Base-by-base conservation (phyloP, 2,888 invertebrate species). In the Drosophila quinaria region DNA sequence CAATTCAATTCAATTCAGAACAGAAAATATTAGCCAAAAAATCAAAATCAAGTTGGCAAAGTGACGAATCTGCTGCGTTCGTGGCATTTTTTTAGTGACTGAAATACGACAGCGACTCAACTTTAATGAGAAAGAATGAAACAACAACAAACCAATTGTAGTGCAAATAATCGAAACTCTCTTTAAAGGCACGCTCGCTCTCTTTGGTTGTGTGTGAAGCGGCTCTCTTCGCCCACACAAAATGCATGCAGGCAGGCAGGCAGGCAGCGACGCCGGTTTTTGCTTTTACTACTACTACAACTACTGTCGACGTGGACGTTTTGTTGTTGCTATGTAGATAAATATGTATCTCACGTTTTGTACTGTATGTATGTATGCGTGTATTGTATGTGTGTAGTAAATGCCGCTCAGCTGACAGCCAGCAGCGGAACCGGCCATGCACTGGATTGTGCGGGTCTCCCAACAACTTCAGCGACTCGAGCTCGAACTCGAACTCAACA, bases 401-500 rank as follows among this genome's bases (percentile, higher is more conserved):
- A 70, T 74, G 69, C 70, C 86, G 83, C 88, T 88, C 83, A 84
- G 83, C 83, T 84, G 83, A 56, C 55, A 81, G n/a, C n/a, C 55
- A 81, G n/a, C 37, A 37, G 87, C 77, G 55, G 56, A 19, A 77
- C 79, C 78, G 64, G 15, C 44, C 55, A 39, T 19, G 17, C 55
- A 59, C 25, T 51, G 47, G 42, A 58, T 46, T 78, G 78, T 78
- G 75, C 60, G 58, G 67, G 78, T 70, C 59, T 51, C 56, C 54
- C 56, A 68, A 60, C 67, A 59, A 61, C 70, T 47, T 54, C 29
- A 51, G n/a, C 42, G 47, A 39, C 61, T 31, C 41, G 46, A 64
- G 55, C 22, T 44, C 44, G 13, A 22, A 22, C 44, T 44, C 44
- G 8, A n/a, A 44, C 55, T 56, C 44, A 44, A 55, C 55, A 55